These are phyloP conservation scores for Sphyrna mokarran DNA, from an alignment of 2,113 vertebrate genomes.

Conservation along the genomic window DNA sequence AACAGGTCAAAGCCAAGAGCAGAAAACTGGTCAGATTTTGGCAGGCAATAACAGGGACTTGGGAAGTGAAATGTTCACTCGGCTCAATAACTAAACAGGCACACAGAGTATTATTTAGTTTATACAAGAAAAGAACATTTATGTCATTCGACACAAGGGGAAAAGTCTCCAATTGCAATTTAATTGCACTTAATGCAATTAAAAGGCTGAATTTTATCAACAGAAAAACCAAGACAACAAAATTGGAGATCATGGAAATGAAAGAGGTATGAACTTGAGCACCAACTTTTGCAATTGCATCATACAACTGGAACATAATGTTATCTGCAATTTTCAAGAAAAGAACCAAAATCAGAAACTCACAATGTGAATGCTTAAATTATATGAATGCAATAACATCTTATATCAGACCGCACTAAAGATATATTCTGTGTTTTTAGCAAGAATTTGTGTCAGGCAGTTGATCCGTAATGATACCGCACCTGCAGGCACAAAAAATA, in stretches of 20 bases:
- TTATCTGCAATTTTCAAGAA: not conserved
- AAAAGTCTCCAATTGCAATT: not conserved
- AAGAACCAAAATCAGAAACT: no score
- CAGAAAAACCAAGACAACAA: not conserved
- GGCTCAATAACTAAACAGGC: not conserved
- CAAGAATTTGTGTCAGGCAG: not conserved
- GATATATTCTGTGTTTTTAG: not conserved
- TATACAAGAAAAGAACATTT: not conserved
- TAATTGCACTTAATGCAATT: not conserved
- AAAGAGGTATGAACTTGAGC: no score
- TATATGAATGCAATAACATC: not conserved
- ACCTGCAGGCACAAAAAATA: not conserved
- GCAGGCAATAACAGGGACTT: not conserved
- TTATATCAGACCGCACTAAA: not conserved
- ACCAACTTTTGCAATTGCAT: not conserved
- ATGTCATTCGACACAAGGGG: not conserved
- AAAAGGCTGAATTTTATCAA: not conserved
- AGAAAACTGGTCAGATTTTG: not conserved
- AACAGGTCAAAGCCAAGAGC: not conserved
- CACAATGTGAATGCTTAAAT: not conserved
- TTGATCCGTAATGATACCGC: not conserved
- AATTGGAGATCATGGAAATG: no score
- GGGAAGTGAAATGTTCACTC: not conserved
- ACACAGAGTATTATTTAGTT: not conserved
- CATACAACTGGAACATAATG: not conserved